A percentile compares a stretch with the other conserved stretches of the same genome.
phyloP scores from a whole-genome alignment of 1,140 invertebrate species.

The Cataglyphis hispanica region DNA sequence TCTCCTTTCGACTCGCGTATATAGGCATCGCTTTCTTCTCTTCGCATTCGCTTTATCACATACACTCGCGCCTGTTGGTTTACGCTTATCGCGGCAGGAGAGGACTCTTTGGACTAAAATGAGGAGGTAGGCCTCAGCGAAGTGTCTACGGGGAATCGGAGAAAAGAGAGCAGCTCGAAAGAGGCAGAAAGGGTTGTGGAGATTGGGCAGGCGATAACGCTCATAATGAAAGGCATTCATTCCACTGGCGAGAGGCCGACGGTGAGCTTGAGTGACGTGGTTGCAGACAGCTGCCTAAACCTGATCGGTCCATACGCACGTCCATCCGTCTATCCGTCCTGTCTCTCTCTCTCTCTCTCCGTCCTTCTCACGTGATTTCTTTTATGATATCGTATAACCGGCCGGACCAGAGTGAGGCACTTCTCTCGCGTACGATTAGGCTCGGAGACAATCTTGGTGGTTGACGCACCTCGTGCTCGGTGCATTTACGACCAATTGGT shows the following conservation, averaged over 20 bases:
- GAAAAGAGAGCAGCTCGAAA: slow-evolving; percentile 69
- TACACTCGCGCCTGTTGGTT: slow-evolving; percentile 32
- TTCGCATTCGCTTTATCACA: background rate
- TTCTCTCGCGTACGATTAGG: slow-evolving; percentile 64
- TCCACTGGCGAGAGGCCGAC: slow-evolving; percentile 81
- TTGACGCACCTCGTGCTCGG: slow-evolving; percentile 38
- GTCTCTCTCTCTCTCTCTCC: slow-evolving; percentile 73
- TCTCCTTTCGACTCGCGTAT: slow-evolving; percentile 7
- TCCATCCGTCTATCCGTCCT: slow-evolving; percentile 76
- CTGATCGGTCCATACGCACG: slow-evolving; percentile 80
- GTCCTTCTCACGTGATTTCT: slow-evolving; percentile 81
- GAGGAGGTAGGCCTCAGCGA: slow-evolving; percentile 25
- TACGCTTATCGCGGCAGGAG: slow-evolving; percentile 51
- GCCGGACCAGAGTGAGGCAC: slow-evolving; percentile 76
- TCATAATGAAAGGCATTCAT: slow-evolving; percentile 86
- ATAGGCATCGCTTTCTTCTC: background rate
- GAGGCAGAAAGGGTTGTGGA: slow-evolving; percentile 77
- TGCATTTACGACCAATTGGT: background rate
- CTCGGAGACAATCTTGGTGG: slow-evolving; percentile 48
- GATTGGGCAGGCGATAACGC: slow-evolving; percentile 83
- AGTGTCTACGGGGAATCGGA: slow-evolving; percentile 57
- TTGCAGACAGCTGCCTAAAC: slow-evolving; percentile 86
- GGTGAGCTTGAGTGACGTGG: slow-evolving; percentile 85
- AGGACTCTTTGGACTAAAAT: slow-evolving; percentile 27
- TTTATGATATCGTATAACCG: slow-evolving; percentile 85